Evolutionary conservation across 2,797 vertebrate genomes (phyloP), one percentile per base, ranked within the genome.

Genomic region (Cuniculus paca): DNA sequence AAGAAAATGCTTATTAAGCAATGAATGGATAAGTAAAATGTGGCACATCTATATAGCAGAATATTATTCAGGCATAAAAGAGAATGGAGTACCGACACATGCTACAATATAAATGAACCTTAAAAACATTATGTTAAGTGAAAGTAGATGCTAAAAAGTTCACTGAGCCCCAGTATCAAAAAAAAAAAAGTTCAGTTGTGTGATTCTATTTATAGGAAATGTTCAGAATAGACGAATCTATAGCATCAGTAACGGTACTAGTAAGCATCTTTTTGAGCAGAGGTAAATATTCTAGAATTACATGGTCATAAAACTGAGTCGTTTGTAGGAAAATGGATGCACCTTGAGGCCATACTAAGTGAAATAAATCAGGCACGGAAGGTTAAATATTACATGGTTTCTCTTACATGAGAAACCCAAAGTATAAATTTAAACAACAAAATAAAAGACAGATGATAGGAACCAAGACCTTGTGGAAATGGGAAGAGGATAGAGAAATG

Each of bases 131-230:
- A 56, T 61, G 14, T 31, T 65, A 79, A 77, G 2, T 50, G 13
- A 52, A 75, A 89, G n/a, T 39, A 92, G 28, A 39, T 48, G 75
- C 58, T 48, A 89, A 91, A 56, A 56, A 56, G 19, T 56, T 56
- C 54, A 56, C 19, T 17, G 52, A 54, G 7, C 6, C 54, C 54
- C 20, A 22, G 20, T 56, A 56, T 6, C 54, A 56, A 56, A 56
- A 56, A 56, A 56, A 56, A 56, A 56, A 68, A 8, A 48, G 16
- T 19, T 48, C 22, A 26, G 26, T 61, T 56, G 20, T 36, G 42
- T 54, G 54, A 56, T 54, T 92, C 70, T 16, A 19, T 94, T 97
- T 88, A 68, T 14, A 26, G 26, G 13, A 94, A 70, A 77, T 72
- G 2, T 24, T 48, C 83, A 89, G 20, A 83, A 77, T 22, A 93